These are phyloP conservation scores for Carollia perspicillata DNA, from an alignment of 2,113 vertebrate genomes.

Conservation along the genomic window DNA sequence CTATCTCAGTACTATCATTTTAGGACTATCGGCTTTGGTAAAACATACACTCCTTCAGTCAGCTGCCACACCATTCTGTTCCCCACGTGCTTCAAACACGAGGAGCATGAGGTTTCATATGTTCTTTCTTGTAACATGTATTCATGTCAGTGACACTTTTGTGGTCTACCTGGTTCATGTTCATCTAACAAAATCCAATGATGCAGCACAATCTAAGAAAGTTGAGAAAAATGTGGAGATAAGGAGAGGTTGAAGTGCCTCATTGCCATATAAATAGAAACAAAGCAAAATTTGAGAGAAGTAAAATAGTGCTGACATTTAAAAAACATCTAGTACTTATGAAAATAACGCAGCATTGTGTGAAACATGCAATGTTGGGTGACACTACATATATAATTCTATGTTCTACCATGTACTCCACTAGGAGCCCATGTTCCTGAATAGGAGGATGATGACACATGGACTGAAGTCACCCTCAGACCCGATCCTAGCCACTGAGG, in stretches of 20 bases:
- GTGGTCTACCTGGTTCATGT: not conserved
- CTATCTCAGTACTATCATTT: not conserved
- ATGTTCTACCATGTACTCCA: not conserved
- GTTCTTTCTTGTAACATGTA: not conserved
- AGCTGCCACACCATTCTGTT: not conserved
- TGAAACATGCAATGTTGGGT: not conserved
- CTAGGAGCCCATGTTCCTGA: not conserved
- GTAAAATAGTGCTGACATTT: not conserved
- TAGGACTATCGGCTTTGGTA: not conserved
- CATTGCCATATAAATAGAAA: not conserved
- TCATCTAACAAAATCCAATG: not conserved
- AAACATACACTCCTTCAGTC: not conserved
- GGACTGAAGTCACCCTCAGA: not conserved
- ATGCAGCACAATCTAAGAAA: not conserved
- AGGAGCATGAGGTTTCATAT: not conserved
- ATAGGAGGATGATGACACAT: not conserved
- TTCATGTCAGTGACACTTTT: not conserved
- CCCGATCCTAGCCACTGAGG: not conserved
- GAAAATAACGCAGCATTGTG: not conserved
- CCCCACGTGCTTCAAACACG: not conserved
- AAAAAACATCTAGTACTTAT: not conserved
- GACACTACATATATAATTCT: not conserved
- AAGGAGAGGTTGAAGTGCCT: not conserved
- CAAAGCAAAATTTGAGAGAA: not conserved
- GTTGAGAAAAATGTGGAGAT: not conserved